Percentiles rank a stretch among this genome's conserved stretches.
These are phyloP conservation scores for Clavelina lepadiformis DNA, from an alignment of 23 tunicate genomes.

Conservation along the genomic window DNA sequence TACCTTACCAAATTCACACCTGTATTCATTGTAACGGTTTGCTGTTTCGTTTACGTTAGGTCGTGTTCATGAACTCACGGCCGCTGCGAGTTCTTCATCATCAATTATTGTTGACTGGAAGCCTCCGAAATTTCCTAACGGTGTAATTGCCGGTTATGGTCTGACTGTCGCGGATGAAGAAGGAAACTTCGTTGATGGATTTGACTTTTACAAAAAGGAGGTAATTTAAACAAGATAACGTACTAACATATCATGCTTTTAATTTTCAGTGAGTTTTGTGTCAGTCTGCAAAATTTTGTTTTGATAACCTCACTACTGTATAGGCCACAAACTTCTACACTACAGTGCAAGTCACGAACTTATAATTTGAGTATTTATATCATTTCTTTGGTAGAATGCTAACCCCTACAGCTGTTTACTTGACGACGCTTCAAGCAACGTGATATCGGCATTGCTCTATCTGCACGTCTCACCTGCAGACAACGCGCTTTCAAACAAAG, in stretches of 20 bases:
- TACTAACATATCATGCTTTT: background rate
- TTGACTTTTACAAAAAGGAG: slow-evolving; percentile 1
- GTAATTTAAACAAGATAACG: background rate
- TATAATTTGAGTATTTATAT: too few species aligned
- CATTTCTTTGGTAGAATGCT: background rate
- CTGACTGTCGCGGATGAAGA: slow-evolving; percentile 10
- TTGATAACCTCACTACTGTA: background rate
- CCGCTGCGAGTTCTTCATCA: slow-evolving; percentile 4
- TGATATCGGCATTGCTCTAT: background rate
- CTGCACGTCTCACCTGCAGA: too few species aligned
- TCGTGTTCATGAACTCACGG: slow-evolving; percentile 21
- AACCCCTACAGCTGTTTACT: background rate
- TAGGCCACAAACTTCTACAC: too few species aligned
- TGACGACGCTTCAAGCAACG: background rate
- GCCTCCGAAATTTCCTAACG: slow-evolving; percentile 29
- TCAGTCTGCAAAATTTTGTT: background rate
- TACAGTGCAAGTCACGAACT: too few species aligned
- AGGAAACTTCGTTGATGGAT: background rate
- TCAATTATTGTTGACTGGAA: slow-evolving; percentile 21
- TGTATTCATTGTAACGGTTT: too few species aligned
- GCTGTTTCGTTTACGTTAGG: slow-evolving; percentile 19
- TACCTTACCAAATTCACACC: too few species aligned
- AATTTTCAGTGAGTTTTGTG: background rate
- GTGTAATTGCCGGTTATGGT: slow-evolving; percentile 10
- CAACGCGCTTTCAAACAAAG: too few species aligned